phyloP scores from a whole-genome alignment of 2,113 vertebrate genomes.

The Bos taurus region DNA sequence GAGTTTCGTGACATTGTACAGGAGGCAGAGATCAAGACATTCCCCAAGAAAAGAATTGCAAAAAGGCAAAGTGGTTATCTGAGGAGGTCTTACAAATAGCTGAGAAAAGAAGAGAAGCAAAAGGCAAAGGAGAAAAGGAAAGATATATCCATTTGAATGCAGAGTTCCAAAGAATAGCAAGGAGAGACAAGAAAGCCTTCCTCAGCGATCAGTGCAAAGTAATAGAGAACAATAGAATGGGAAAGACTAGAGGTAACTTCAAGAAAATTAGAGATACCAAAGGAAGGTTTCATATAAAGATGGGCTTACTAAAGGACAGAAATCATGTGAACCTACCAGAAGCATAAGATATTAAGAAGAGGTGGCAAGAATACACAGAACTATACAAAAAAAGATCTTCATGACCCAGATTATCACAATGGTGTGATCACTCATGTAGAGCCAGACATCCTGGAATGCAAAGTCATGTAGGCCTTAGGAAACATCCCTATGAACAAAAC shows the following conservation, averaged over 20 bases:
- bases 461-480: background rate
- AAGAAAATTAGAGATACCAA: background rate
- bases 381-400: background rate
- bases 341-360: background rate
- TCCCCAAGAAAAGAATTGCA: background rate
- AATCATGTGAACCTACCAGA: background rate
- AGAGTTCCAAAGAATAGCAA: background rate
- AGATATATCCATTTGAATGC: background rate
- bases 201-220: background rate
- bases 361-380: background rate
- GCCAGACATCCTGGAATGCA: background rate
- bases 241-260: background rate
- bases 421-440: background rate
- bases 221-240: background rate
- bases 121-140: background rate
- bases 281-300: background rate
- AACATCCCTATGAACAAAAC: background rate
- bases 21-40: background rate
- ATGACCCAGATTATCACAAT: accelerated
- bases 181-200: background rate
- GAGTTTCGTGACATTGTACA: background rate
- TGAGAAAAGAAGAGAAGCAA: background rate
- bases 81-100: background rate
- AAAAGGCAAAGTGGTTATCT: background rate
- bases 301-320: background rate